Evolutionary conservation across 2,888 invertebrate genomes (phyloP).

Genomic region (Gnatocerus cornutus): DNA sequence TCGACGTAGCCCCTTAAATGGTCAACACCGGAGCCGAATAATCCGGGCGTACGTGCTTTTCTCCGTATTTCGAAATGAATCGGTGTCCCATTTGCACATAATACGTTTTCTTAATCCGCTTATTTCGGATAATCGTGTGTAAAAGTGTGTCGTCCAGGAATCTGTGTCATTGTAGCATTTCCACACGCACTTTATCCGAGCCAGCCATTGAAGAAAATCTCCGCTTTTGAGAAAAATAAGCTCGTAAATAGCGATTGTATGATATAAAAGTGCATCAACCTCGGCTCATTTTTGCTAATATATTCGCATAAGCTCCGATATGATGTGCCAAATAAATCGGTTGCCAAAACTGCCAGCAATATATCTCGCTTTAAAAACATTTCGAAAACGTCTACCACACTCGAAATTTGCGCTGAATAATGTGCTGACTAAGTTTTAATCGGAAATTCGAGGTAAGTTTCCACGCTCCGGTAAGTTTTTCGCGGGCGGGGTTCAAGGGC

Average conservation of each 20-base stretch:
- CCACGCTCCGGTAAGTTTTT: constrained; percentile 5
- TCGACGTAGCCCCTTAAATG: constrained; percentile 31
- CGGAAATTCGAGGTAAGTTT: constrained; percentile 15
- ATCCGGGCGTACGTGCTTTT: constrained; percentile 34
- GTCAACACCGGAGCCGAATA: constrained; percentile 38
- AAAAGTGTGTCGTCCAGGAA: constrained; percentile 46
- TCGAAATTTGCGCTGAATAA: constrained; percentile 27
- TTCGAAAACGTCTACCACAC: constrained; percentile 30
- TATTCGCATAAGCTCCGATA: constrained; percentile 46
- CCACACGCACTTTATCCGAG: constrained; percentile 6
- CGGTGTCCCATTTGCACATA: constrained; percentile 38
- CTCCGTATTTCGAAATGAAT: constrained; percentile 33
- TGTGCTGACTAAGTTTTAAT: constrained; percentile 33
- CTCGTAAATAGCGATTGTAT: constrained; percentile 9
- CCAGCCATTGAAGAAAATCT: background rate
- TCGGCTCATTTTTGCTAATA: constrained; percentile 47
- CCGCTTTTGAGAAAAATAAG: background rate
- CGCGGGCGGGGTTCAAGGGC: constrained; percentile 21
- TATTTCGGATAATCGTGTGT: constrained; percentile 33
- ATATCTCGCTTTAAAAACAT: constrained; percentile 49
- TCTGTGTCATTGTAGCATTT: constrained; percentile 34
- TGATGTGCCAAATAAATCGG: constrained; percentile 53
- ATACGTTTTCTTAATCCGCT: constrained; percentile 31
- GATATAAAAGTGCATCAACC: constrained; percentile 51
- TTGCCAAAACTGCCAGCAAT: constrained; percentile 53